Conservation (phyloP, 1,140 invertebrate species). For the Macrobrachium nipponense region DNA sequence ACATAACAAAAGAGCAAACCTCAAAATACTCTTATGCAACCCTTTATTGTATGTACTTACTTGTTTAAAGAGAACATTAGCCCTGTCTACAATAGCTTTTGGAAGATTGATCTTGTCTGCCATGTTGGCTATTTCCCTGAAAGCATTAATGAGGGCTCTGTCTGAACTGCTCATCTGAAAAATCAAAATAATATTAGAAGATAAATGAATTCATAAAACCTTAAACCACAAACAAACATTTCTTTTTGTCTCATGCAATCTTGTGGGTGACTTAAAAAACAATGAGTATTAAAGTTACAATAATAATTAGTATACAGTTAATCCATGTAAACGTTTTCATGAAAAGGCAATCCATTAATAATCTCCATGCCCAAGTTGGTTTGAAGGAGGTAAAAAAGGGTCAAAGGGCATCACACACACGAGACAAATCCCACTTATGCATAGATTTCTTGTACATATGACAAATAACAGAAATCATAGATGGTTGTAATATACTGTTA, state of each 20-base stretch:
- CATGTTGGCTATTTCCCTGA: slow-evolving; percentile 97
- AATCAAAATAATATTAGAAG: slow-evolving; percentile 28
- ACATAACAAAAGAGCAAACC: too few species aligned
- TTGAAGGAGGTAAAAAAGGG: too few species aligned
- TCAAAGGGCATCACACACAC: too few species aligned
- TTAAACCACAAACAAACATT: neutral
- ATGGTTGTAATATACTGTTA: too few species aligned
- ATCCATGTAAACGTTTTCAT: too few species aligned
- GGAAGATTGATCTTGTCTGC: slow-evolving; percentile 97
- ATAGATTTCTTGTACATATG: too few species aligned
- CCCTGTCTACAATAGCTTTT: slow-evolving; percentile 93
- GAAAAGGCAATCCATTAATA: neutral
- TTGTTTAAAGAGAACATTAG: slow-evolving; percentile 97
- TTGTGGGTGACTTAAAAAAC: neutral
- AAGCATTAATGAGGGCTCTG: slow-evolving; percentile 93
- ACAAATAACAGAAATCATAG: too few species aligned
- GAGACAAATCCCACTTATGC: too few species aligned
- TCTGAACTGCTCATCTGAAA: slow-evolving; percentile 89
- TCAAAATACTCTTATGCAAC: neutral
- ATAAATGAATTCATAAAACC: neutral
- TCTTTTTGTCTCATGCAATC: too few species aligned
- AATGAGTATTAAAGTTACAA: neutral
- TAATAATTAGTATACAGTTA: too few species aligned
- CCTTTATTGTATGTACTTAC: slow-evolving; percentile 41
- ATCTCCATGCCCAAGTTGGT: too few species aligned